Evolutionary conservation across 2,888 invertebrate genomes (phyloP), one percentile per base, ranked within the genome.

Genomic region (Penaeus monodon): DNA sequence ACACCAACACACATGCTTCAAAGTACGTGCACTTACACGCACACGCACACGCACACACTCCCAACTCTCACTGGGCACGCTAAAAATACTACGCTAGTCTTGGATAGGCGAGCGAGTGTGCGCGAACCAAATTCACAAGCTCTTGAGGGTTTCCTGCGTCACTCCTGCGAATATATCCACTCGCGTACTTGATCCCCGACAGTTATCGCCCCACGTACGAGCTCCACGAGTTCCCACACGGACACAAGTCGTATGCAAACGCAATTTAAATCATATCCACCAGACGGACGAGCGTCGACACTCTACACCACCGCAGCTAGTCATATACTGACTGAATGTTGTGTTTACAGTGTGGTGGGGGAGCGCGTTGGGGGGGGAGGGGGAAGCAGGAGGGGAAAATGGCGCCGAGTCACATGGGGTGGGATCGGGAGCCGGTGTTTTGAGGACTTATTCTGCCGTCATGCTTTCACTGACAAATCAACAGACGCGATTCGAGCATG

Each of bases 381-480:
- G 57, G 77, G 76, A 44, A 44, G 76, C 14, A 44, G 76, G 38
- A 44, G 76, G 76, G 76, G 76, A 77, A 77, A 77, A 77, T 77
- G 77, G 77, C 77, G 77, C n/a, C 77, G n/a, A 77, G 77, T 77
- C 77, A 77, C 77, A 77, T 77, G 77, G 77, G 20, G 57, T 27
- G 77, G 77, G 63, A 77, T 24, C 27, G 17, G 24, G 44, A 49
- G 77, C 77, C 77, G 77, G 77, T 77, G 77, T 77, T 77, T 77
- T 77, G 17, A 17, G 17, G 20, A 49, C 27, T 14, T 57, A 77
- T 57, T 77, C 77, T 77, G 29, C 12, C 63, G n/a, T 77, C 44
- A 77, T n/a, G 27, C 20, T 20, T 49, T 22, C 57, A 38, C 8
- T 8, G n/a, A 33, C 10, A 24, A 1, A 12, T 20, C 10, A 10